Percentiles rank a stretch among this genome's conserved stretches.
Conservation (phyloP, 2,888 invertebrate genomes). For the Mythimna loreyi region DNA sequence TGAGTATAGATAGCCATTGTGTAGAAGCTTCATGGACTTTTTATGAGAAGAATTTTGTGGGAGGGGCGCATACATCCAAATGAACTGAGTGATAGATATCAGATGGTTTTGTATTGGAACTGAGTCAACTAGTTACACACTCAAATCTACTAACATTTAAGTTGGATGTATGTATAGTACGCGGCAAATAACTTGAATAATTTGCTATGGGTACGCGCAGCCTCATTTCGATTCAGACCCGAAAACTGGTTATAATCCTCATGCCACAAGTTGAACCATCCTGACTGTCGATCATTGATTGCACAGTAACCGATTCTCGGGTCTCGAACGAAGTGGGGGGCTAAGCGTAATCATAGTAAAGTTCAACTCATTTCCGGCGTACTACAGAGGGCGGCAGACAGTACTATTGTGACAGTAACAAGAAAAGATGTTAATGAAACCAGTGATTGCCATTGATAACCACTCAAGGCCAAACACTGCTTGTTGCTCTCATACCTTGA, state of each 20-base stretch:
- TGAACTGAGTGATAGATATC: constrained; percentile 5
- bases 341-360: no score
- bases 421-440: constrained; percentile 14
- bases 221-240: no score
- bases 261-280: no score
- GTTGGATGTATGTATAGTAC: constrained; percentile 27
- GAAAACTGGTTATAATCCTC: no score
- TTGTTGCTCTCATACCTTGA: constrained; percentile 27
- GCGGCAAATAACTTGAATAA: no score
- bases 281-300: no score
- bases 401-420: constrained; percentile 24
- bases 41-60: constrained; percentile 3
- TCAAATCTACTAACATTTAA: not conserved
- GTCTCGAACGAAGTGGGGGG: no score
- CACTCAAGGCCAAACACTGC: constrained; percentile 7
- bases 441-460: constrained; percentile 2
- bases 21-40: constrained; percentile 56
- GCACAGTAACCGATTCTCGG: no score
- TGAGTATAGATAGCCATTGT: constrained; percentile 58
- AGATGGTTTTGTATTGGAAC: constrained; percentile 1
- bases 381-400: not conserved
- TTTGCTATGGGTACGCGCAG: no score
- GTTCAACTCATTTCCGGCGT: no score
- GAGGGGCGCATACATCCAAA: constrained; percentile 31
- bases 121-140: not conserved